These are phyloP conservation scores for Eristalis arbustorum DNA, from an alignment of 2,888 invertebrate species.

Conservation along the genomic window DNA sequence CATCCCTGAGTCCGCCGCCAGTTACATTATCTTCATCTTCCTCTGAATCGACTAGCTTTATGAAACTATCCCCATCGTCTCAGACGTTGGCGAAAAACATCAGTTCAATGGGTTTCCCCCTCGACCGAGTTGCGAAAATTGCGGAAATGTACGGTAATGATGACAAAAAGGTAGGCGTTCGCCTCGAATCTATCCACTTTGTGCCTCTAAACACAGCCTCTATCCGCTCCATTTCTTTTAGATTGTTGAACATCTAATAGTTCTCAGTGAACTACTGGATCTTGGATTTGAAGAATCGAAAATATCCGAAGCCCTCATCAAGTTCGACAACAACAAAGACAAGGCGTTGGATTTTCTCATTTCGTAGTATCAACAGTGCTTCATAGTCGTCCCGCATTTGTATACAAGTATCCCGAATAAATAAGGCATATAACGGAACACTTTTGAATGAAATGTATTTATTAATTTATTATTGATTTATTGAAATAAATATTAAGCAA, in stretches of 20 bases:
- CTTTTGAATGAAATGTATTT: conserved; percentile 67
- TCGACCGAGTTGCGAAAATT: conserved; percentile 90
- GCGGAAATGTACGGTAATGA: conserved; percentile 88
- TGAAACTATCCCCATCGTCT: conserved; percentile 81
- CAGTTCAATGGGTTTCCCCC: conserved; percentile 93
- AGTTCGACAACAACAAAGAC: conserved; percentile 90
- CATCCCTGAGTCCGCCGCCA: conserved; percentile 27
- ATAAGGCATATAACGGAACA: conserved; percentile 45
- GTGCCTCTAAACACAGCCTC: background rate
- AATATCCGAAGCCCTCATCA: conserved; percentile 87
- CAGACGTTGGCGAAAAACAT: conserved; percentile 87
- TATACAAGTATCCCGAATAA: conserved; percentile 39
- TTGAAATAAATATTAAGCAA: conserved; percentile 67
- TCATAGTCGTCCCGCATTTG: conserved; percentile 29
- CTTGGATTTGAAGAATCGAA: conserved; percentile 90
- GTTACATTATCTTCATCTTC: conserved; percentile 33
- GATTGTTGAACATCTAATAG: conserved; percentile 91
- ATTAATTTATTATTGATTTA: conserved; percentile 69
- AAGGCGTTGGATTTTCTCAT: conserved; percentile 92
- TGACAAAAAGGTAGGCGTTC: conserved; percentile 88
- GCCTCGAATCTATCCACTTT: background rate
- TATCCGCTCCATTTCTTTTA: conserved; percentile 80
- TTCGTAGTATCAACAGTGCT: conserved; percentile 81
- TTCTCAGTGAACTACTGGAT: conserved; percentile 88
- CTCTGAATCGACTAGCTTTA: conserved; percentile 67